These are phyloP conservation scores for Oxyura jamaicensis DNA, from an alignment of 2,113 vertebrate species.

Conservation along the genomic window DNA sequence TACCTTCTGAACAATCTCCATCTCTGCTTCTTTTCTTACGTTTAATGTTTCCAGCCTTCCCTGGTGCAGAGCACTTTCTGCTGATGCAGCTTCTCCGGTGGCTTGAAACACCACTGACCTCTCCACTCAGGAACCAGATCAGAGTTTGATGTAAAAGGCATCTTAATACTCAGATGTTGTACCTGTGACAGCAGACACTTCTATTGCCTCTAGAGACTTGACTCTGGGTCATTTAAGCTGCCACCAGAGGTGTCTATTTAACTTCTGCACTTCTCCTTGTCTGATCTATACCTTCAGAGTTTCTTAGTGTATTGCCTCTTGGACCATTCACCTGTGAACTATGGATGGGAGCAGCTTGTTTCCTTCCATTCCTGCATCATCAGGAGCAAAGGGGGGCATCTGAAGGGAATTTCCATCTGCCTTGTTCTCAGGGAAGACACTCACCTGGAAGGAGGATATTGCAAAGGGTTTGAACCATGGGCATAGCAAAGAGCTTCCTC, in stretches of 20 bases:
- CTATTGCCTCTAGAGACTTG: neutral
- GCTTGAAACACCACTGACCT: neutral
- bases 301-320: neutral
- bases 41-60: neutral
- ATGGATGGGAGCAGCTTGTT: neutral
- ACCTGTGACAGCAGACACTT: constrained; percentile 1
- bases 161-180: neutral
- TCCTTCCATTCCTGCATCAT: neutral
- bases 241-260: neutral
- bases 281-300: neutral
- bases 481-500: neutral
- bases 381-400: neutral
- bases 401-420: neutral
- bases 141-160: neutral
- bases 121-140: neutral
- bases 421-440: neutral
- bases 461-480: neutral
- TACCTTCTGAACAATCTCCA: neutral
- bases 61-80: neutral
- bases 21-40: neutral
- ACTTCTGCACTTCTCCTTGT: neutral
- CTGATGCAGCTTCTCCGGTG: neutral
- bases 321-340: neutral
- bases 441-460: neutral
- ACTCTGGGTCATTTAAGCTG: neutral